phyloP scores from a whole-genome alignment of 2,888 invertebrate species.

The Myathropa florea region DNA sequence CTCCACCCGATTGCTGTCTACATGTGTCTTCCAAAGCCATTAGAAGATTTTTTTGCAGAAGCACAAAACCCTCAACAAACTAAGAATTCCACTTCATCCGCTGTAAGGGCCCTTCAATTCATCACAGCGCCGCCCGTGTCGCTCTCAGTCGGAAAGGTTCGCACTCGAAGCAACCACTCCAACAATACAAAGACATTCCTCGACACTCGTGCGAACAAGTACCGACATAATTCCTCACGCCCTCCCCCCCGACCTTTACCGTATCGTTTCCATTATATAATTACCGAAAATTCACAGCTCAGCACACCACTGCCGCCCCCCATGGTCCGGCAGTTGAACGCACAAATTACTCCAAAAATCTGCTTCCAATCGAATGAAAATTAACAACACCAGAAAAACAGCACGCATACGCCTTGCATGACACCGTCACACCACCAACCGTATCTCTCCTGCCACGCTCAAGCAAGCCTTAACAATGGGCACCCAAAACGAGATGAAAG shows the following conservation, averaged over 20 bases:
- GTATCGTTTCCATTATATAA: neutral
- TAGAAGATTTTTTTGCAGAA: neutral
- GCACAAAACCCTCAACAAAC: neutral
- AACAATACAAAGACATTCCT: neutral
- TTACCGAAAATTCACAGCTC: neutral
- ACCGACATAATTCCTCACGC: neutral
- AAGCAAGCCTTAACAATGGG: neutral
- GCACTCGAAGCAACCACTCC: neutral
- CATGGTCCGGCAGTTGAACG: neutral
- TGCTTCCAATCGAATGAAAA: conserved; percentile 29
- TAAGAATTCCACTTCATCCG: neutral
- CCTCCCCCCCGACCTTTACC: too few relatives aligned
- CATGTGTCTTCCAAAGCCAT: neutral
- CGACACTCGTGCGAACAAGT: neutral
- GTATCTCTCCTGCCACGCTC: neutral
- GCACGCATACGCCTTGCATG: conserved; percentile 13
- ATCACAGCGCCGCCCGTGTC: neutral
- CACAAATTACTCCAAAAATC: conserved; percentile 4
- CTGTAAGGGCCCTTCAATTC: neutral
- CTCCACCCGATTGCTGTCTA: neutral
- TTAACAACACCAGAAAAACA: conserved; percentile 13
- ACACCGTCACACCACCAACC: neutral
- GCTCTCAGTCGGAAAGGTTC: neutral
- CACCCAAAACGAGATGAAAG: conserved; percentile 10
- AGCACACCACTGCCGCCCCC: neutral